Base-by-base conservation (phyloP, 2,888 invertebrate species). In the Habroteleia sp. region DNA sequence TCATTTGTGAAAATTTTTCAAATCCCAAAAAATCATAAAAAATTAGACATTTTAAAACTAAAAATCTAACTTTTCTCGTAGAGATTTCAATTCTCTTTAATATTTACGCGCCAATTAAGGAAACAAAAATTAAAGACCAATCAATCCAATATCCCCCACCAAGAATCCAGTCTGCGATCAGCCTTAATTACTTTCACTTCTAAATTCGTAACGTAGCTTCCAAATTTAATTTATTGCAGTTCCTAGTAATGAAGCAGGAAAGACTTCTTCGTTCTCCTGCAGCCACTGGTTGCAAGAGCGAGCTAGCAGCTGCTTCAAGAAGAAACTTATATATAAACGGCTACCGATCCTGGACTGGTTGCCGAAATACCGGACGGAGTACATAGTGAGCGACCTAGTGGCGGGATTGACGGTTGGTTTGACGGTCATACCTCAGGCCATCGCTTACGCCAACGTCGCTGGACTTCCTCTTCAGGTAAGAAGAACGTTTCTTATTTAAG, bases 361-460 rank as follows among this genome's bases (percentile, higher is more conserved):
- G 77, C 94, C 93, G 5, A 89, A 90, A 52, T 95, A 95, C 89
- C 91, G 91, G 39, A 85, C 90, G 27, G 89, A 91, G 41, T 92
- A 91, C 79, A 92, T 94, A 4, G 90, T 94, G 17, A 92, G 93
- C 13, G 96, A 96, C 87, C 83, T 94, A 48, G 93, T 96, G 33
- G 96, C 96, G 33, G 96, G 96, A 82, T 83, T 93, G 46, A 93
- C 94, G 0, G 93, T 93, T 2, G 93, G 93, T 0, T 89, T 94
- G 42, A 94, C 93, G 0, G 93, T 94, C 27, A 93, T 94, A 60
- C 94, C 93, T 0, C 93, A 93, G 83, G 90, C 90, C 0, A 90
- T 91, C 50, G 91, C 91, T 5, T 91, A 91, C 79, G 89, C 91
- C 6, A 91, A 89, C 81, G 89, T 91, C 17, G 91, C 91, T 23